Evolutionary conservation across 2,888 invertebrate species (phyloP).

Genomic region (Oegoconia quadripuncta): DNA sequence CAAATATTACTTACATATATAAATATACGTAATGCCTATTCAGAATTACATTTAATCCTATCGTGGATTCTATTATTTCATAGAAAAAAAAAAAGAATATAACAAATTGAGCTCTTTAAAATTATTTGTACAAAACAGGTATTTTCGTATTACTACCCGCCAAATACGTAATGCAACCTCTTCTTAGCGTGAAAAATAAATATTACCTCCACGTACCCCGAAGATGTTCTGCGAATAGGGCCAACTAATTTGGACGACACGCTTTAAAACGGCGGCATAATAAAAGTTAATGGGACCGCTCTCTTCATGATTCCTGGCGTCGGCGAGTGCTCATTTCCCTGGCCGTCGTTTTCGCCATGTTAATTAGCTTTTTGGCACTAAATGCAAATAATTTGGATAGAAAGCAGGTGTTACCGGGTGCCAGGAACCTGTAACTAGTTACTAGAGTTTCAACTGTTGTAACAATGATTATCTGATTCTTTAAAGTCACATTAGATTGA

Average conservation of each 20-base stretch:
- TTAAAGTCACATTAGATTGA: no score
- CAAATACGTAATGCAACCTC: background rate
- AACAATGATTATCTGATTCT: no score
- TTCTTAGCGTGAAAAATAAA: background rate
- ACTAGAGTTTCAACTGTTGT: conserved; percentile 8
- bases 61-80: no score
- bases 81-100: no score
- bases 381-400: conserved; percentile 59
- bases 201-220: conserved; percentile 22
- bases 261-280: conserved; percentile 73
- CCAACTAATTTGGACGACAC: conserved; percentile 75
- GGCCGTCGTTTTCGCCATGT: conserved; percentile 58
- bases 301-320: conserved; percentile 71
- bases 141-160: no score
- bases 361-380: conserved; percentile 77
- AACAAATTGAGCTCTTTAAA: no score
- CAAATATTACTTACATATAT: no score
- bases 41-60: background rate
- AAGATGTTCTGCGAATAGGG: conserved; percentile 65
- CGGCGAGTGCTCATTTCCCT: conserved; percentile 62
- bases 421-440: conserved; percentile 24
- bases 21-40: background rate
- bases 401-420: conserved; percentile 23
- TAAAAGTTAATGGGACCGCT: conserved; percentile 73
- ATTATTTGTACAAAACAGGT: background rate